phyloP scores from a whole-genome alignment of 2,888 invertebrate genomes.

The Trissolcus brochymenae region DNA sequence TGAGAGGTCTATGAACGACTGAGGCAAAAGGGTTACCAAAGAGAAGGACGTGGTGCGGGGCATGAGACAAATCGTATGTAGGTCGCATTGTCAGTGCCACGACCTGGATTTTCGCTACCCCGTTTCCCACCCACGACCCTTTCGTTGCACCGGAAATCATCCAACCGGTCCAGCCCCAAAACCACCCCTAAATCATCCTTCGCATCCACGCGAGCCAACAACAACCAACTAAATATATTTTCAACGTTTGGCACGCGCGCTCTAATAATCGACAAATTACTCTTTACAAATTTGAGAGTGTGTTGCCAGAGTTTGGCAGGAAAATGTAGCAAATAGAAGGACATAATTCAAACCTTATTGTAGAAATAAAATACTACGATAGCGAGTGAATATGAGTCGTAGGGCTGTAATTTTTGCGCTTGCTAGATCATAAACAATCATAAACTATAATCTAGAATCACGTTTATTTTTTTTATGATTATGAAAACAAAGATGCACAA shows the following conservation, averaged over 20 bases:
- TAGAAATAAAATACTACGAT: not conserved
- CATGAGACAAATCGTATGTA: conserved; percentile 66
- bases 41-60: conserved; percentile 44
- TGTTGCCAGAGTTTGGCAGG: not conserved
- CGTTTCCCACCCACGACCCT: conserved; percentile 33
- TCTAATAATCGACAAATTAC: conserved; percentile 27
- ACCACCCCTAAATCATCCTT: conserved; percentile 39
- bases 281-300: conserved; percentile 13
- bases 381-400: not conserved
- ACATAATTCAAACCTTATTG: conserved; percentile 2
- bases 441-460: no score
- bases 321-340: not conserved
- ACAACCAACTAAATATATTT: conserved; percentile 30
- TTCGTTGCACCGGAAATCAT: conserved; percentile 53
- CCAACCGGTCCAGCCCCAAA: conserved; percentile 42
- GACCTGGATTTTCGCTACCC: conserved; percentile 65
- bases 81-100: conserved; percentile 72
- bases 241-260: conserved; percentile 17
- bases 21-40: conserved; percentile 49
- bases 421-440: not conserved
- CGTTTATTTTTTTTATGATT: no score
- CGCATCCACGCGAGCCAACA: conserved; percentile 14
- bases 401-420: not conserved
- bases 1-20: conserved; percentile 35
- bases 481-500: no score